Evolutionary conservation across 1,140 invertebrate genomes (phyloP).

Genomic region (Eurosta solidaginis): DNA sequence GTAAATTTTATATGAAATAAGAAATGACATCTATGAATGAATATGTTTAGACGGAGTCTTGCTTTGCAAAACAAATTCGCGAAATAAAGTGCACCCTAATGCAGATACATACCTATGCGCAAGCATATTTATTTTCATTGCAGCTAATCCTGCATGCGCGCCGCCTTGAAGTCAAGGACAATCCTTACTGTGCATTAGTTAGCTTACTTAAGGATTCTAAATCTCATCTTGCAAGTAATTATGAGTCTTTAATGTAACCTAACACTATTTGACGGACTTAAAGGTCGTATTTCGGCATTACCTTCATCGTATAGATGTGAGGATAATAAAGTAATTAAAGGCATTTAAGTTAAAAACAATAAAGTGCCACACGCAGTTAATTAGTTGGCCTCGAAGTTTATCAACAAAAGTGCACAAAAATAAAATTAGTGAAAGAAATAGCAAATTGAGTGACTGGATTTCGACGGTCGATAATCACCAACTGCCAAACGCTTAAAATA

Average conservation of each 20-base stretch:
- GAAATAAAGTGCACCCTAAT: too few relatives aligned
- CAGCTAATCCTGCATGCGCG: too few relatives aligned
- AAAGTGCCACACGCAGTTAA: constrained; percentile 59
- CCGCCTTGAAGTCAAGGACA: neutral
- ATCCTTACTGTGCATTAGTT: neutral
- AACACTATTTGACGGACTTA: neutral
- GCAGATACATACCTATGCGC: too few relatives aligned
- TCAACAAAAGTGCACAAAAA: neutral
- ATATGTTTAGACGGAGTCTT: too few relatives aligned
- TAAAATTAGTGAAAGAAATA: neutral
- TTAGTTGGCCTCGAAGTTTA: constrained; percentile 43
- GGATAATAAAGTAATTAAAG: constrained; percentile 19
- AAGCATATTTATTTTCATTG: too few relatives aligned
- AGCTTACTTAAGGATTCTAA: neutral
- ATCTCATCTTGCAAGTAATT: neutral
- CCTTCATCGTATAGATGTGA: neutral
- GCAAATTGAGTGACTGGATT: neutral
- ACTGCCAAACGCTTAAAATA: neutral
- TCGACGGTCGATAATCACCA: neutral
- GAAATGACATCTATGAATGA: too few relatives aligned
- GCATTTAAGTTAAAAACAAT: constrained; percentile 46
- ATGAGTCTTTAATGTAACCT: neutral
- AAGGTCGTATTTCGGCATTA: neutral
- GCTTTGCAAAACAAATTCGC: too few relatives aligned
- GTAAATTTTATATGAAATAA: too few relatives aligned